Base-by-base conservation (phyloP, 53 echinoderm and acorn worm species). In the Patiria pectinifera region DNA sequence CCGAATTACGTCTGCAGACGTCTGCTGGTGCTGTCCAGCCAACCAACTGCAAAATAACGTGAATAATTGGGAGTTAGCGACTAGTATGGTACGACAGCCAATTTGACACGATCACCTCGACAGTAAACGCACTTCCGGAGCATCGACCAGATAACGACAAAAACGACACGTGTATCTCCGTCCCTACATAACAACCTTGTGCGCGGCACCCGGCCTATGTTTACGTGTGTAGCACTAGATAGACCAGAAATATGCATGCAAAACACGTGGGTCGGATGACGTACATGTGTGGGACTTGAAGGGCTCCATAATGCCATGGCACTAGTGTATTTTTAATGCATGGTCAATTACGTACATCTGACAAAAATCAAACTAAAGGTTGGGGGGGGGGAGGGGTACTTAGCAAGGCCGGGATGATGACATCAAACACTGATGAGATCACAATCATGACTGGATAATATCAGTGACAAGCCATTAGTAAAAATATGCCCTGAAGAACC, bases 41-140 rank as follows among this genome's bases (percentile, higher is more conserved):
- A 59, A 49, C 78, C 43, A 4, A 60, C 88, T 88, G 77, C 59
- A 53, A 78, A 88, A 76, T 78, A 62, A 90, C 45, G 81, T 46
- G 66, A n/a, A 45, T 66, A 15, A 45, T 66, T 35, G 18, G 15
- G 43, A 66, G 4, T 59, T 66, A 14, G 15, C 26, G 43, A 15
- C 46, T 22, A 35, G 35, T 35, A n/a, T 22, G 59, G 21, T 78
- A 25, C 24, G 19, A 15, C 62, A 63, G 48, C 24, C 43, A 84
- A 84, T 84, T 43, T 84, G n/a, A 43, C 70, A 70, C 35, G 16
- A 62, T 35, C 13, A 79, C 89, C 11, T 11, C 35, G 8, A 59
- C 76, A 3, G 25, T 59, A 6, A 15, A 24, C 9, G 74, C 61
- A 86, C 84, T 63, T 84, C 84, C 69, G 84, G 86, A 0, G 71